Base-by-base conservation (phyloP, 1,140 invertebrate genomes). In the Agrypnia vestita region DNA sequence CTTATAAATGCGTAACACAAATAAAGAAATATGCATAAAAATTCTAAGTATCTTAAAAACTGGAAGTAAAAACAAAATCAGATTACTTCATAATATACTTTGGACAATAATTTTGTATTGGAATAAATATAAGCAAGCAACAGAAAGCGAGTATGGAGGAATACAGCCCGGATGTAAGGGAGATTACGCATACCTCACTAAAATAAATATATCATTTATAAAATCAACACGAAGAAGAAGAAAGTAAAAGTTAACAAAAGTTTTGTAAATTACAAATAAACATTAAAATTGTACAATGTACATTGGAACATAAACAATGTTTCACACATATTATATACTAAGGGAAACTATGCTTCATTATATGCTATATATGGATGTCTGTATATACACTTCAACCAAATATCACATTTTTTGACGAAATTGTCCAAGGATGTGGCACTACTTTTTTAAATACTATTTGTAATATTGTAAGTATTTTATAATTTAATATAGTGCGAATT, bases 341-440 rank as follows among this genome's bases (percentile, higher is more conserved):
- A 56, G 53, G 73, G 15, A 59, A 44, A 75, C 19, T 46, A 75
- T 47, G 25, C 49, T 25, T 55, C 55, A 25, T 55, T n/a, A n/a
- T n/a, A n/a, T n/a, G 17, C 44, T 71, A 59, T 62, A 43, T 15
- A 75, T 1, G 51, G 35, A 19, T 35, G 53, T 75, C 17, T 62
- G 56, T 53, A 43, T 49, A n/a, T 69, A 62, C 25, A 78, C 49
- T 55, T 78, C 47, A 78, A 78, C 61, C 76, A 25, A 78, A 78
- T 78, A 78, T 78, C 76, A 78, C 76, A 78, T 55, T 67, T 67
- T 78, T 74, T 74, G 55, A 74, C 51, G n/a, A 56, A 55, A 74
- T 44, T 74, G 72, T 74, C 51, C 55, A 17, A 56, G 55, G 72
- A 74, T 44, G 35, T 56, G 53, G 72, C 72, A 25, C 59, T 21